These are phyloP conservation scores for Notolepis coatsorum DNA, from an alignment of 2,797 vertebrate genomes.

Conservation along the genomic window DNA sequence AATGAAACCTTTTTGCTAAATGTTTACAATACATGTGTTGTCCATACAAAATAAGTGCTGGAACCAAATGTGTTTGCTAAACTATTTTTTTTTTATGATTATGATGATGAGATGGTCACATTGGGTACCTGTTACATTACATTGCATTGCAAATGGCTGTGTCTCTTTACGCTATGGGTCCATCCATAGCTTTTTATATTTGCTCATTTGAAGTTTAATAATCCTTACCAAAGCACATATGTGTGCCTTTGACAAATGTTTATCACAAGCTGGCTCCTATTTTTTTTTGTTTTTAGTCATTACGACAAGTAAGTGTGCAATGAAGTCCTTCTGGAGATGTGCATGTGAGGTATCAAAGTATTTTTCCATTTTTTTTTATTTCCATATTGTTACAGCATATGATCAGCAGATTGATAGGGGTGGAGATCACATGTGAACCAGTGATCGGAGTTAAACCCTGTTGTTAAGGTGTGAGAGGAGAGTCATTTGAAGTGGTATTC, in stretches of 20 bases:
- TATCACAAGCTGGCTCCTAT: constrained; percentile 26
- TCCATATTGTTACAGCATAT: constrained; percentile 4
- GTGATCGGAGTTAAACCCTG: constrained; percentile 26
- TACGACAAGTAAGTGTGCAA: constrained; percentile 1
- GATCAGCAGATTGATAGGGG: constrained; percentile 4
- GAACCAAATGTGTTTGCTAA: constrained; percentile 46
- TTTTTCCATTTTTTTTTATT: constrained; percentile 4
- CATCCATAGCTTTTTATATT: constrained; percentile 40
- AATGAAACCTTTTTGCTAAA: constrained; percentile 26
- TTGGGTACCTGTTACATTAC: not conserved
- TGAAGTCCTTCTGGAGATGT: constrained; percentile 17
- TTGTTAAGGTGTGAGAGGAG: constrained; percentile 8
- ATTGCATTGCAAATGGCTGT: constrained; percentile 25
- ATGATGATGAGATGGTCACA: constrained; percentile 11
- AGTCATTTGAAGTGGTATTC: not conserved
- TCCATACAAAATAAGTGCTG: constrained; percentile 29
- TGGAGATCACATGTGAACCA: constrained; percentile 16
- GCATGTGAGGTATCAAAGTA: not conserved
- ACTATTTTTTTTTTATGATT: constrained; percentile 8
- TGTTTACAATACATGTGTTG: constrained; percentile 59
- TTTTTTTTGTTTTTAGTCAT: constrained; percentile 14
- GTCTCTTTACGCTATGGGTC: constrained; percentile 27
- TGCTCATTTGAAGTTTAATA: constrained; percentile 36
- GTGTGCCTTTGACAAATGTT: constrained; percentile 65
- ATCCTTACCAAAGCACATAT: constrained; percentile 37